Evolutionary conservation across 1,140 invertebrate species (phyloP).

Genomic region (Diprion similis): DNA sequence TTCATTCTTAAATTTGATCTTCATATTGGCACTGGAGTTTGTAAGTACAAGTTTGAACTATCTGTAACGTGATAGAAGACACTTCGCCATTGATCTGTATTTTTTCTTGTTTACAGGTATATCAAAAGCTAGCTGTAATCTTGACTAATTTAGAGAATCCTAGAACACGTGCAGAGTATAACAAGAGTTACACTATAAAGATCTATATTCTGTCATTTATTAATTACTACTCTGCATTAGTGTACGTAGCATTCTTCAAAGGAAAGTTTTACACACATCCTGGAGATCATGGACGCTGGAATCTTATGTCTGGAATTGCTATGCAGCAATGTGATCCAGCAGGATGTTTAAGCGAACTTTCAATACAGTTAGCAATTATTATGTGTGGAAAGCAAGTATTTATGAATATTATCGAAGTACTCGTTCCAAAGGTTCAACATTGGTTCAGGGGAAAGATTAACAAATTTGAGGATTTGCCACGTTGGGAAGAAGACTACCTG

Average conservation of each 20-base stretch:
- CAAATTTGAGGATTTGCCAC: neutral
- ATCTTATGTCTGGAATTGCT: conserved; percentile 14
- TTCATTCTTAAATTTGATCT: neutral
- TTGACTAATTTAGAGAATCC: conserved; percentile 72
- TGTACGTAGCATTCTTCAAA: conserved; percentile 77
- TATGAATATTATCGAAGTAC: conserved; percentile 68
- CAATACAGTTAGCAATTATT: conserved; percentile 72
- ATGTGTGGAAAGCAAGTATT: conserved; percentile 76
- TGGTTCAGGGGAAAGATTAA: neutral
- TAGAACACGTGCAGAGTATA: conserved; percentile 74
- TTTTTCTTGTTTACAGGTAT: conserved; percentile 52
- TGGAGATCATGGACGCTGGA: conserved; percentile 47
- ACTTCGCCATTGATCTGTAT: neutral
- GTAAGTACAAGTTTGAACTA: neutral
- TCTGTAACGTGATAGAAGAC: neutral
- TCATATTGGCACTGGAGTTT: neutral
- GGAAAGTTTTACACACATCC: conserved; percentile 62
- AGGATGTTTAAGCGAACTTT: conserved; percentile 72
- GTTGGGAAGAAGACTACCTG: conserved; percentile 1
- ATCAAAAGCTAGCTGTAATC: conserved; percentile 65
- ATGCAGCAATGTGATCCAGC: conserved; percentile 67
- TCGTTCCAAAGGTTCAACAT: conserved; percentile 61
- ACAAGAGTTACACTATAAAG: conserved; percentile 73
- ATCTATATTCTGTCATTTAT: conserved; percentile 77
- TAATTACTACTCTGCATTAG: conserved; percentile 75